Evolutionary conservation across 2,888 invertebrate species (phyloP), one percentile per base, ranked within the genome.

Genomic region (Taenaris catops): DNA sequence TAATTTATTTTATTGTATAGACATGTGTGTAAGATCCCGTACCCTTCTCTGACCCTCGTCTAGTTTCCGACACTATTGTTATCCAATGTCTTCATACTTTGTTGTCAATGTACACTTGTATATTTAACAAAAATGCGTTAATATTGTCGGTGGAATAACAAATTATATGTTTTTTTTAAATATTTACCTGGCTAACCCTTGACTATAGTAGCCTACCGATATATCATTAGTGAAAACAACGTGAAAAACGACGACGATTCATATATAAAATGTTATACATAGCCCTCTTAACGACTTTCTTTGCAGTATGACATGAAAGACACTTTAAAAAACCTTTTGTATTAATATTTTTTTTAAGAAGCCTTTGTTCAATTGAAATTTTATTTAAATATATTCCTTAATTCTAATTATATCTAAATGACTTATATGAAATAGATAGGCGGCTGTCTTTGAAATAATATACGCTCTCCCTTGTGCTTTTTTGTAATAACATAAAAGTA

Each of bases 1-100:
- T 44, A 37, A 43, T 40, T 66, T 62, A 62, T 71, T 71, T 74
- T 63, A 68, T 70, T 73, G 58, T 50, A 49, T 51, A 57, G 69
- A 71, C 73, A 78, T 73, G 64, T 79, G 76, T 72, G 72, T 60
- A 49, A 58, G 63, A 63, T 55, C 59, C 63, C n/a, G 55, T 57
- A 70, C 75, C 75, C 70, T 73, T 73, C 64, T 68, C 53, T 51
- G 52, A 78, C 78, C 80, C 78, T 75, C 54, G 64, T 81, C 73
- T 57, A 49, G 51, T 58, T 47, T 51, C 47, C 49, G 53, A 55
- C 55, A 63, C 68, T 72, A 68, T 78, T 71, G 67, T 65, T 67
- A 75, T 73, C 72, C 76, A 74, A 74, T 75, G 54, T 72, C 68
- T 73, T 76, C 60, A 75, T 74, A 67, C 60, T 69, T 67, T 67